Evolutionary conservation across 2,113 vertebrate species (phyloP), one percentile per base, ranked within the genome.

Genomic region (Xyrauchen texanus): DNA sequence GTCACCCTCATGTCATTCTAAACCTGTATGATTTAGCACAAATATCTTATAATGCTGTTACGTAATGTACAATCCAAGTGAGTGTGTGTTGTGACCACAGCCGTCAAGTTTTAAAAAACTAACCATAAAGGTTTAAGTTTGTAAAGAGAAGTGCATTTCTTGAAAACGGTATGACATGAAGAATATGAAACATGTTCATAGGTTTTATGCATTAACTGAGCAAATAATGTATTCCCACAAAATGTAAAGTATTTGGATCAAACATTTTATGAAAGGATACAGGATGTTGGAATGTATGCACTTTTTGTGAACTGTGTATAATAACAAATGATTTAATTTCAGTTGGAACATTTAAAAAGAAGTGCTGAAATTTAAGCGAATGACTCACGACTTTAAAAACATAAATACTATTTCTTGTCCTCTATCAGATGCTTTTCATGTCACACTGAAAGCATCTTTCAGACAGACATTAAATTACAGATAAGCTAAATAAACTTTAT

Each of bases 261-360:
- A 13, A 52, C 51, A 53, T 53, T 42, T 53, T 42, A 42, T 4
- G 11, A 42, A 12, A 8, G 51, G 7, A 42, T 46, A 44, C 53
- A 45, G 5, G 68, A 46, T 46, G 68, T 71, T 58, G 34, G 34
- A 55, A 13, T 13, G 16, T 51, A 4, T 13, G 53, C 45, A 57
- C 34, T n/a, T 57, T 55, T 71, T 21, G 34, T 57, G 68, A 57
- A 71, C 34, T 42, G 34, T 44, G 45, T 58, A 58, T 11, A 70
- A 69, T 53, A 55, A 45, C 52, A 71, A 58, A 57, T 44, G 21
- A 57, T 53, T 53, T 13, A 53, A 53, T 70, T 70, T 55, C 21
- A 21, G 0, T 52, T n/a, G 52, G 55, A 71, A 71, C 4, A 0
- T 45, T 45, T 57, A 12, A 68, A 68, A 21, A 68, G 52, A 6